Base-by-base conservation (phyloP, 2,888 invertebrate genomes). In the Drosophila aldrichi region DNA sequence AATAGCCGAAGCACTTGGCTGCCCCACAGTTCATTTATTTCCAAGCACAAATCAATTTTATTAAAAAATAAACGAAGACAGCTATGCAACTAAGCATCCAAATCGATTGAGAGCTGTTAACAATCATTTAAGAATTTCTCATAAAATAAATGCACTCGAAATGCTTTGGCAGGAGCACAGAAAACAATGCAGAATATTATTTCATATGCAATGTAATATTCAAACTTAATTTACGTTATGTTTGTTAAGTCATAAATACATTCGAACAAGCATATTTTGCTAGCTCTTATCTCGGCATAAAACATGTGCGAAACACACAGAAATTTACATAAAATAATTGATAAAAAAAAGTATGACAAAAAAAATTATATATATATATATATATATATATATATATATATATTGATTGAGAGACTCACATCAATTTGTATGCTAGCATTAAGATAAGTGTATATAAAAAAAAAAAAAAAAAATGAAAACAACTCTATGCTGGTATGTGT, bases 391-490 rank as follows among this genome's bases (percentile, higher is more conserved):
- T 18, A 32, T 1, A 32, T 32, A 48, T 48, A 48, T 10, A 18
- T 48, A 48, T 49, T 81, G 46, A 70, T 78, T 56, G 61, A 54
- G 41, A 77, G 81, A 74, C 66, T 88, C 71, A 56, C 69, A 70
- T 70, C 70, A 57, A 58, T 66, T 69, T 69, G 38, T 57, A 60
- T 36, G 57, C 68, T 63, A 77, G 63, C 51, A 59, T 43, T 46
- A 59, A 72, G 63, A 52, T 22, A 81, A 58, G 46, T 84, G 90
- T 84, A 90, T 61, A 84, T 90, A 79, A 20, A 54, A n/a, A 7
- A 2, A 6, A 10, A 1, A n/a, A 48, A n/a, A n/a, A 44, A n/a
- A 7, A 2, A 6, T n/a, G 6, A n/a, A 48, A 16, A 25, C 7
- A 36, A 20, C 36, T 67, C 58, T 66, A 74, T 82, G 72, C 80